Base-by-base conservation (phyloP, 2,113 vertebrate species). In the Neolamprologus longior region DNA sequence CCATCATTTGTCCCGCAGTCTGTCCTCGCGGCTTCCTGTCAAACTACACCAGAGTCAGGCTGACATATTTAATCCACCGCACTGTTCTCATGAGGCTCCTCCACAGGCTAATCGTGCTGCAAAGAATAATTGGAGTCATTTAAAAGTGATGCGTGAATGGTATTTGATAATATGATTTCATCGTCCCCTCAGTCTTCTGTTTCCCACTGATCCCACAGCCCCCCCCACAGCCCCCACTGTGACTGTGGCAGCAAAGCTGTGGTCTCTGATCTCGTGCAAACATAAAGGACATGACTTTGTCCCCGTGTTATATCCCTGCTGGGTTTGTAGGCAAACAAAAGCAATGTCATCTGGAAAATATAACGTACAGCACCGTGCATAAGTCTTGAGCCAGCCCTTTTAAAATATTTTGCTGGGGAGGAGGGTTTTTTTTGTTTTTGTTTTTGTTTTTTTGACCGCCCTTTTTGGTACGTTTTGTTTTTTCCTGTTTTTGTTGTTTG, bases 91-190 rank as follows among this genome's bases (percentile, higher is more conserved):
- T 52, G 91, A 85, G 90, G 91, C 58, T 84, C 83, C 61, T 61
- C 42, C 79, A 78, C 19, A 28, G 80, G 76, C 94, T 94, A 93
- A 96, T 93, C 83, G 83, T 88, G 92, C 91, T 87, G 86, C 83
- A 87, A 92, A 93, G 90, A 93, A 91, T 95, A 94, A 96, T 95
- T 94, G 90, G 90, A 93, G 89, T 95, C 92, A 90, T 95, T 94
- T 93, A 92, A 94, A 90, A 90, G 92, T 85, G 63, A 90, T 89
- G 92, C 53, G 31, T 87, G 89, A 93, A 92, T 91, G 83, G 57
- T 84, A n/a, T 90, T 93, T 92, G 82, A 91, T 91, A 68, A 92
- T 91, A 73, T 80, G 63, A 90, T 19, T 90, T 87, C 9, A 90
- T 89, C 85, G 52, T 87, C 89, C 86, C 83, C 12, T 24, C 71